Percentiles rank a stretch among this genome's conserved stretches.
These are phyloP conservation scores for Prenolepis imparis DNA, from an alignment of 2,888 invertebrate species.

Conservation along the genomic window DNA sequence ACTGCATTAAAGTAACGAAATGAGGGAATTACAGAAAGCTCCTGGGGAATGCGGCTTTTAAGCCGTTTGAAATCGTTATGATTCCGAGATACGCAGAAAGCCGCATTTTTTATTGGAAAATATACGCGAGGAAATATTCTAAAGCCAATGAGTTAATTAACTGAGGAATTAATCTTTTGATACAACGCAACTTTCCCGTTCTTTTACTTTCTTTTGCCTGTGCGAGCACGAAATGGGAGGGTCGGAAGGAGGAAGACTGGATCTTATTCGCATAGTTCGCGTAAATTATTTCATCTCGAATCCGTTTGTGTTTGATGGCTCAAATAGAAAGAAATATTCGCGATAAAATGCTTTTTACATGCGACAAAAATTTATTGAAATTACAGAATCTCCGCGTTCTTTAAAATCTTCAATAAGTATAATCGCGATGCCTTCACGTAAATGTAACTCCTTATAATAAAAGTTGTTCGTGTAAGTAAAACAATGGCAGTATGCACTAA, in stretches of 20 bases:
- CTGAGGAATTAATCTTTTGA: background rate
- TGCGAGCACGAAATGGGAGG: too few relatives aligned
- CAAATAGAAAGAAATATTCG: slow-evolving; percentile 4
- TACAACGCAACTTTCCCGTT: background rate
- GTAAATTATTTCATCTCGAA: slow-evolving; percentile 30
- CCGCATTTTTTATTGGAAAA: background rate
- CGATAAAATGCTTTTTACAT: slow-evolving; percentile 21
- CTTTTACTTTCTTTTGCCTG: background rate
- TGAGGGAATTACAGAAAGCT: slow-evolving; percentile 30
- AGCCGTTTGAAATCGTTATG: slow-evolving; percentile 13
- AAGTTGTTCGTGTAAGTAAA: slow-evolving; percentile 25
- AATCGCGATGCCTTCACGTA: background rate
- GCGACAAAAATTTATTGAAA: slow-evolving; percentile 20
- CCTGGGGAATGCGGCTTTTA: background rate
- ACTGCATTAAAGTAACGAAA: slow-evolving; percentile 40
- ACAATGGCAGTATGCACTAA: slow-evolving; percentile 10
- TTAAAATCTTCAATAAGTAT: slow-evolving; percentile 30
- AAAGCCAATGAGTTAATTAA: slow-evolving; percentile 12
- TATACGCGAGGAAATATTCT: background rate
- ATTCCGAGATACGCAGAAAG: slow-evolving; percentile 5
- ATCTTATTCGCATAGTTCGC: slow-evolving; percentile 16
- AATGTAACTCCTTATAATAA: slow-evolving; percentile 27
- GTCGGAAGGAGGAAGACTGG: background rate
- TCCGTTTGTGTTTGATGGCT: background rate
- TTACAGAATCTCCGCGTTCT: background rate